A percentile compares a stretch with the other conserved stretches of the same genome.
phyloP scores from a whole-genome alignment of 2,113 vertebrate species.

The Clupea harengus region DNA sequence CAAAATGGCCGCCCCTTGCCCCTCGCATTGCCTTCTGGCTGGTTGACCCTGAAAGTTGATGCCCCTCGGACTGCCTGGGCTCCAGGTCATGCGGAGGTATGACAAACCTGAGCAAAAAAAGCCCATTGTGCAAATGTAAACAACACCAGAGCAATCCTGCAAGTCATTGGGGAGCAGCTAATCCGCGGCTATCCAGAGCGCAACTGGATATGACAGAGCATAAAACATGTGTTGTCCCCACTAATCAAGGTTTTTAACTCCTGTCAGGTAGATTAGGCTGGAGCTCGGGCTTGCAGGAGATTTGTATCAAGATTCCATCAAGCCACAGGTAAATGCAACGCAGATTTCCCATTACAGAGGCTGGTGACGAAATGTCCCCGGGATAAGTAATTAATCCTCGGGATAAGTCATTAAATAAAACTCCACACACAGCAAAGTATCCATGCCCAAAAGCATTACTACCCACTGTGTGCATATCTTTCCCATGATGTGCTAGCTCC shows the following conservation, averaged over 20 bases:
- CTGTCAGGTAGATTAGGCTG: background rate
- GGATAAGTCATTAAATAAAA: background rate
- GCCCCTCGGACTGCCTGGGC: background rate
- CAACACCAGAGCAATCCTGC: background rate
- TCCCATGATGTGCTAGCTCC: background rate
- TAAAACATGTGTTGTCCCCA: background rate
- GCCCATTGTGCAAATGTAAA: background rate
- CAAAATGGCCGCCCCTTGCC: background rate
- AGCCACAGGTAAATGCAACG: background rate
- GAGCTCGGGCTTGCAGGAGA: background rate
- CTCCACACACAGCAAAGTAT: background rate
- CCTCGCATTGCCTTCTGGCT: background rate
- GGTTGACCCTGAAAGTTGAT: background rate
- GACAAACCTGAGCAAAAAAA: conserved; percentile 4
- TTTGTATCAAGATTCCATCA: background rate
- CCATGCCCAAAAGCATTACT: background rate
- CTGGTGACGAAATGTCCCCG: background rate
- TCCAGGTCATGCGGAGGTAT: background rate
- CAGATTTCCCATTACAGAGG: background rate
- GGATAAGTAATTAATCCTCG: background rate
- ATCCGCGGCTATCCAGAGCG: background rate
- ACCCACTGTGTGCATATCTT: background rate
- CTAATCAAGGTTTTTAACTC: background rate
- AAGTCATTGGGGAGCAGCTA: background rate
- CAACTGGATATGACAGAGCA: conserved; percentile 6